Base-by-base conservation (phyloP, 1,140 invertebrate species). In the Macrocentrus cingulum region DNA sequence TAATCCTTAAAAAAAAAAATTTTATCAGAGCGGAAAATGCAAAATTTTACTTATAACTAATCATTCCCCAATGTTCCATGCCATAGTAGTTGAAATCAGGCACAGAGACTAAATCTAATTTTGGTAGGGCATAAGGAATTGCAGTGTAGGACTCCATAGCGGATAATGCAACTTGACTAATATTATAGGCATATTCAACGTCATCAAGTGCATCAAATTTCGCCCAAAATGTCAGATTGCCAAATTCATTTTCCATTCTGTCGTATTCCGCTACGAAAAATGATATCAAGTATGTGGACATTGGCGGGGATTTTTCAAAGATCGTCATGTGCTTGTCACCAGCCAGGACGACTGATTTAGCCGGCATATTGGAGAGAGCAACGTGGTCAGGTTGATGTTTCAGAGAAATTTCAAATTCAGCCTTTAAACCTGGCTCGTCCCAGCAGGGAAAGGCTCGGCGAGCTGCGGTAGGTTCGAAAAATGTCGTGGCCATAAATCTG, bases 241-340 rank as follows among this genome's bases (percentile, higher is more conserved):
- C 64, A 63, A 60, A n/a, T 2, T 13, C 23, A 46, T 49, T 56
- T 25, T 19, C 8, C 1, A 58, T 52, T 11, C 19, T 20, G 15
- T 72, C 71, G 65, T 87, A 88, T 63, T 90, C 86, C 25, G 83
- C 82, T 1, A 59, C 23, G 19, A 87, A 80, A 67, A 91, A 85
- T 1, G 88, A 88, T 5, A 91, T 72, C 11, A 91, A 73, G 68
- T 91, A 91, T 1, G 89, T 88, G 2, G 88, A 87, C 87, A 91
- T 90, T 48, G 45, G n/a, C 6, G 54, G 56, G 8, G 67, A 67
- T 44, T 25, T 58, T 53, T 65, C 45, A 44, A 67, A 65, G 20
- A 59, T 19, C 3, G 63, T 65, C 25, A 62, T 51, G 0, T 61
- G 29, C 46, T 56, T 57, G 1, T 45, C 52, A 57, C 61, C 60